Percentiles rank a stretch among this genome's conserved stretches.
Conservation (phyloP, 2,888 invertebrate genomes). For the Sicus ferrugineus region DNA sequence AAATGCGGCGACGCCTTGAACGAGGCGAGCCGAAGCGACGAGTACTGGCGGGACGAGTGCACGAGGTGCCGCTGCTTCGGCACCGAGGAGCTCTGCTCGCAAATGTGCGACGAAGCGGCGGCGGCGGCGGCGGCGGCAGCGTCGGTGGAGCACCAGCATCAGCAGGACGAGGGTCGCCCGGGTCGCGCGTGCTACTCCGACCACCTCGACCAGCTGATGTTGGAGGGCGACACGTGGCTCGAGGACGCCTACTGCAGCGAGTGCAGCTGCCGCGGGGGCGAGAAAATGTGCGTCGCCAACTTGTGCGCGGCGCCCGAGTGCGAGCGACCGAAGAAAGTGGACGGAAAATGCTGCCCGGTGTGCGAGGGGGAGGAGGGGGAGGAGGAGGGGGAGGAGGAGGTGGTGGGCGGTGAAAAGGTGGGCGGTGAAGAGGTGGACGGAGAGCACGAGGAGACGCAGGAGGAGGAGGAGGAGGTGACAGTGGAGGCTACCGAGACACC, state of each 20-base stretch:
- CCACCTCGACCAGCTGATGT: constrained; percentile 42
- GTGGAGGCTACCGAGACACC: constrained; percentile 18
- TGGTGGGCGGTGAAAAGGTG: background rate
- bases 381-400: background rate
- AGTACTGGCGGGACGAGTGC: constrained; percentile 48
- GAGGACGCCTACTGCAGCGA: constrained; percentile 49
- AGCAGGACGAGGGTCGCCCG: constrained; percentile 7
- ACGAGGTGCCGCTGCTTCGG: constrained; percentile 51
- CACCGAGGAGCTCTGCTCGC: constrained; percentile 43
- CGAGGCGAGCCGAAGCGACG: background rate
- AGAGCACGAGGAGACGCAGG: background rate
- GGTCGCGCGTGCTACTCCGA: constrained; percentile 42
- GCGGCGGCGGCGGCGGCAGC: background rate
- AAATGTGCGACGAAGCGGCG: constrained; percentile 5
- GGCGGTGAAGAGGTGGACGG: background rate
- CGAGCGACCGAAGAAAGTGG: constrained; percentile 45
- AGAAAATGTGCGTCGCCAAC: constrained; percentile 45
- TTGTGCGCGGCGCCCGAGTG: constrained; percentile 50
- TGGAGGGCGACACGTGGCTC: constrained; percentile 50
- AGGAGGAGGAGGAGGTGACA: background rate
- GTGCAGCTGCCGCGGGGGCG: constrained; percentile 50
- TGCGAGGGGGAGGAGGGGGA: constrained; percentile 43
- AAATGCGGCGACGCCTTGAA: background rate
- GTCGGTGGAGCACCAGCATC: background rate
- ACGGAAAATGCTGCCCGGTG: constrained; percentile 54